Conservation (phyloP, 2,113 vertebrate genomes). For the Colaptes auratus region DNA sequence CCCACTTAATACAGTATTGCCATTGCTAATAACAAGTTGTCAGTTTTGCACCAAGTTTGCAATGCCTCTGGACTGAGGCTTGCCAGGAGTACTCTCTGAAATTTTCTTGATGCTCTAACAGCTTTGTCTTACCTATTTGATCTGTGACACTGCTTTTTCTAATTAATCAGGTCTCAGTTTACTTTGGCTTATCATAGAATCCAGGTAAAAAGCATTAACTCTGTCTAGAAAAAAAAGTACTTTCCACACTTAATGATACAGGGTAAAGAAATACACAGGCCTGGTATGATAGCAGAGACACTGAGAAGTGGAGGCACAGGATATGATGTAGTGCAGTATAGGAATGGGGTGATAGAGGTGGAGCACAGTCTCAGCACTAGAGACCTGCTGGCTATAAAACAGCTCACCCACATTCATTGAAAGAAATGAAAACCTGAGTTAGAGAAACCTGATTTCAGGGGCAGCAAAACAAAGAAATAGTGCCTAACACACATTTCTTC, state of each 20-base stretch:
- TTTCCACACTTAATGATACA: background rate
- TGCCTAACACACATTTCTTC: background rate
- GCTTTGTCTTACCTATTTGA: background rate
- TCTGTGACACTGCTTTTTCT: background rate
- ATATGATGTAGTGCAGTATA: background rate
- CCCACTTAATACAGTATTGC: background rate
- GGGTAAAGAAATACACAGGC: background rate
- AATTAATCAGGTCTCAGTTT: background rate
- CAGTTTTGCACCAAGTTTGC: background rate
- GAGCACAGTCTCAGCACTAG: background rate
- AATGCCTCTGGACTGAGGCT: background rate
- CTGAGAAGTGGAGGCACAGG: background rate
- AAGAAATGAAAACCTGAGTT: background rate
- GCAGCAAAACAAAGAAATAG: background rate
- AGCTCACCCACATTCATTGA: background rate
- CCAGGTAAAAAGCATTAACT: background rate
- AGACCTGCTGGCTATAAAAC: background rate
- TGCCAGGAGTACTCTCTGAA: background rate
- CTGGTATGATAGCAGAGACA: background rate
- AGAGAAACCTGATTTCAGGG: background rate
- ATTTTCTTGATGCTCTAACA: background rate
- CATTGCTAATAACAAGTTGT: background rate
- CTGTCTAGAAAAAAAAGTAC: background rate
- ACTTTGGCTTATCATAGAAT: background rate
- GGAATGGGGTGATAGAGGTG: background rate